Evolutionary conservation across 2,113 vertebrate species (phyloP), one percentile per base, ranked within the genome.

Genomic region (Mirounga angustirostris): DNA sequence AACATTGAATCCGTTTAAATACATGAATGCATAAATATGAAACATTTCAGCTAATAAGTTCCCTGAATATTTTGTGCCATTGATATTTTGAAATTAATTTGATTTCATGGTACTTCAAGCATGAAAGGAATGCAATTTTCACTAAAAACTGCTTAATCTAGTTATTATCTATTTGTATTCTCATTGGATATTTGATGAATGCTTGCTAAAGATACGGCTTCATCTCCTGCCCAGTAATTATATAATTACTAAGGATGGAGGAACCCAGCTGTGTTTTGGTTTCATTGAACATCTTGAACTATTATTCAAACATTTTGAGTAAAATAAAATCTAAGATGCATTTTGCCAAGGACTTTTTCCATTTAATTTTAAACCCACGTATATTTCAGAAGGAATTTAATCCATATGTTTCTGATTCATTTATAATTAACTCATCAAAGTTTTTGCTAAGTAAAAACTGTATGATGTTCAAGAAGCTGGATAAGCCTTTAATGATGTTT

Each of bases 231-330:
- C 43, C 54, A 76, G 33, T 93, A 97, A 97, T 89, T 93, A 71
- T 33, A 71, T 71, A 94, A 96, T 97, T 95, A 93, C n/a, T 86
- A 86, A 94, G 79, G 50, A 96, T 82, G 80, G 58, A 85, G 61
- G 36, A 95, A 82, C 24, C n/a, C 96, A 97, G 89, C 91, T 98
- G 95, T 94, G 67, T 91, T 98, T 98, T 94, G 52, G 30, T 91
- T 94, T 89, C 61, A 89, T 3, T 63, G 74, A 96, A 91, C 87
- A 96, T 96, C 36, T 93, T 87, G 61, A 89, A 87, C 43, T 93
- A 91, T 94, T 91, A 94, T 69, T 97, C 78, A 97, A 95, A 95
- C 46, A 93, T 89, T 92, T 96, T 13, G 59, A 56, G 50, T 88
- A 89, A 97, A 91, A 94, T 91, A 81, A 93, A 92, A 91, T 95